phyloP scores from a whole-genome alignment of 2,113 vertebrate genomes.

The Lampris megalopsis region DNA sequence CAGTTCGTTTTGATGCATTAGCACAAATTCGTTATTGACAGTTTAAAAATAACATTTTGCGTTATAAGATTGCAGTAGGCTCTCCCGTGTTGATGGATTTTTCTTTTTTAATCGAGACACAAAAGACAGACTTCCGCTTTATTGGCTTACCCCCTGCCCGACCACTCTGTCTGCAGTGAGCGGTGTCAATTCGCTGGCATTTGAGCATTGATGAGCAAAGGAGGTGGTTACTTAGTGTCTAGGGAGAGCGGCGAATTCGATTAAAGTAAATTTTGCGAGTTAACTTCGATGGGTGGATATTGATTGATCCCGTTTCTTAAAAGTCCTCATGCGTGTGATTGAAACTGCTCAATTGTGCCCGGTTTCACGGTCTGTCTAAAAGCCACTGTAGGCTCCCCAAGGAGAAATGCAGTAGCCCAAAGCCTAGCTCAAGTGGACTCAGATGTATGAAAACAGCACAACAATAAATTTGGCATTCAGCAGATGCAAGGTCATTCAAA shows the following conservation, averaged over 20 bases:
- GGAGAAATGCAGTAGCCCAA: conserved; percentile 63
- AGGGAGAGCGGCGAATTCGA: conserved; percentile 54
- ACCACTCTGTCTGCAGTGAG: conserved; percentile 58
- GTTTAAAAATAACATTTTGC: conserved; percentile 55
- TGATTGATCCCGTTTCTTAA: conserved; percentile 66
- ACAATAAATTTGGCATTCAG: conserved; percentile 62
- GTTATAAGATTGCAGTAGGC: conserved; percentile 21
- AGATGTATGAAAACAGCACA: conserved; percentile 62
- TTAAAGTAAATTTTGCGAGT: conserved; percentile 64
- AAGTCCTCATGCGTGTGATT: conserved; percentile 68
- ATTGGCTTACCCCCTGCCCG: conserved; percentile 54
- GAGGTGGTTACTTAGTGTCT: conserved; percentile 51
- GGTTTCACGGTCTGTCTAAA: conserved; percentile 62
- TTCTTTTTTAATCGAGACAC: conserved; percentile 37
- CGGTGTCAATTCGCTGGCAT: conserved; percentile 68
- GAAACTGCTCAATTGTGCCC: conserved; percentile 61
- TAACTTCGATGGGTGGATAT: conserved; percentile 67
- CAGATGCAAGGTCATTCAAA: conserved; percentile 57
- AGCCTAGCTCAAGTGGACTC: conserved; percentile 58
- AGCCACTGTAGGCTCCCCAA: conserved; percentile 55
- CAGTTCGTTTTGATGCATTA: conserved; percentile 28
- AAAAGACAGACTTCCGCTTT: conserved; percentile 57
- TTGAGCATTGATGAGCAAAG: conserved; percentile 60
- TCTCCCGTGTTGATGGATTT: neutral
- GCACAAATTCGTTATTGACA: conserved; percentile 53